Percentiles rank a stretch among this genome's conserved stretches.
Evolutionary conservation across 2,888 invertebrate genomes (phyloP).

Genomic region (Acleris emargana): DNA sequence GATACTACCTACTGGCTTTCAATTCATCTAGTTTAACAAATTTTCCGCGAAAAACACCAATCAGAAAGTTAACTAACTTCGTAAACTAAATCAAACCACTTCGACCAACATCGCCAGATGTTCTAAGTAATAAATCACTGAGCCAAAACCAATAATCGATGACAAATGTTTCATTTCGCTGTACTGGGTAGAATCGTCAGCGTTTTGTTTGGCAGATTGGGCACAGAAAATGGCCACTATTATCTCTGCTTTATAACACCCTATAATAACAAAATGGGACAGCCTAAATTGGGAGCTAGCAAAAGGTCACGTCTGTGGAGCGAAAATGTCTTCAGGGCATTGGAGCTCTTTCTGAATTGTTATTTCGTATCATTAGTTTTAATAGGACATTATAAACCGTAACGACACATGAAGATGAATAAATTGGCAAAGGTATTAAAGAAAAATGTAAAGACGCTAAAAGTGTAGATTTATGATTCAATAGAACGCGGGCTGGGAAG

Average conservation of each 20-base stretch:
- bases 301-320: conserved; percentile 23
- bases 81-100: conserved; percentile 15
- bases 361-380: neutral
- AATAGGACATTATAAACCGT: conserved; percentile 4
- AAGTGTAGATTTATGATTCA: conserved; percentile 11
- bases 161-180: conserved; percentile 31
- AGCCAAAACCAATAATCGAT: conserved; percentile 34
- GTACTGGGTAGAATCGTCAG: conserved; percentile 10
- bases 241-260: conserved; percentile 18
- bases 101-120: conserved; percentile 28
- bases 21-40: neutral
- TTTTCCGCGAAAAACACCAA: neutral
- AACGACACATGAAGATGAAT: neutral
- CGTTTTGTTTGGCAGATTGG: conserved; percentile 27
- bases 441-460: neutral
- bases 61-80: neutral
- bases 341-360: neutral
- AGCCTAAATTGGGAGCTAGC: conserved; percentile 19
- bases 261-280: conserved; percentile 23
- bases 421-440: neutral
- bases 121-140: conserved; percentile 28
- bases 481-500: conserved; percentile 5
- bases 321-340: conserved; percentile 17
- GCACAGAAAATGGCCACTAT: conserved; percentile 12
- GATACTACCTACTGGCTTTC: neutral